Base-by-base conservation (phyloP, 2,797 vertebrate genomes). In the Adrianichthys oophorus region DNA sequence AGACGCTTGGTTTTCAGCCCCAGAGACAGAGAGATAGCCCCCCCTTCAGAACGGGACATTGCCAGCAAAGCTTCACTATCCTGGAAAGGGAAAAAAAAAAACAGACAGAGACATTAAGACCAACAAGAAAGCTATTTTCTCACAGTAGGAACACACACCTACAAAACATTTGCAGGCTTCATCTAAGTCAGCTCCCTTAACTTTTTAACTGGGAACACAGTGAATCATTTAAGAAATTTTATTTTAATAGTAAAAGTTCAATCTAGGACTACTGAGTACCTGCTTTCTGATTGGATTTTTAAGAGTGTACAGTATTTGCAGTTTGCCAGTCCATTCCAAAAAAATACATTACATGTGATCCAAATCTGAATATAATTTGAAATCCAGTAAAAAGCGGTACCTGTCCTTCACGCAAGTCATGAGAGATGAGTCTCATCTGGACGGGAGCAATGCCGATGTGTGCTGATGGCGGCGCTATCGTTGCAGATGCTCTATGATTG, bases 401-500 rank as follows among this genome's bases (percentile, higher is more conserved):
- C 95, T 97, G 95, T 82, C 95, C 95, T 80, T 97, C 95, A 10
- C 93, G 92, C 4, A 97, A 85, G 68, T 96, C 94, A 24, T 92
- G 90, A 13, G 95, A 96, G 81, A 97, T 95, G 60, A 97, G 93
- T 59, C 95, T 93, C 92, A 95, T 91, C 62, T 93, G 91, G 54
- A 97, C 82, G 0, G 93, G 93, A 21, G 90, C 93, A 0, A 85
- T 86, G 23, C 95, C 95, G 0, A 85, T 90, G 86, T 98, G 96
- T 0, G 95, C 92, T 18, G 92, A 87, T 0, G 95, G 94, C 2
- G 94, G 93, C 1, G 91, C 84, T 70, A 98, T 93, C 32, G 90
- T 94, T 43, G 96, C 91, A 0, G 65, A 92, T 37, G 76, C 79
- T 24, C 61, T 78, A 59, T 93, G 93, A 82, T 95, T 91, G 5